Percentiles rank a stretch among this genome's conserved stretches.
phyloP scores from a whole-genome alignment of 1,140 invertebrate genomes.

The Xylocopa sonorina region DNA sequence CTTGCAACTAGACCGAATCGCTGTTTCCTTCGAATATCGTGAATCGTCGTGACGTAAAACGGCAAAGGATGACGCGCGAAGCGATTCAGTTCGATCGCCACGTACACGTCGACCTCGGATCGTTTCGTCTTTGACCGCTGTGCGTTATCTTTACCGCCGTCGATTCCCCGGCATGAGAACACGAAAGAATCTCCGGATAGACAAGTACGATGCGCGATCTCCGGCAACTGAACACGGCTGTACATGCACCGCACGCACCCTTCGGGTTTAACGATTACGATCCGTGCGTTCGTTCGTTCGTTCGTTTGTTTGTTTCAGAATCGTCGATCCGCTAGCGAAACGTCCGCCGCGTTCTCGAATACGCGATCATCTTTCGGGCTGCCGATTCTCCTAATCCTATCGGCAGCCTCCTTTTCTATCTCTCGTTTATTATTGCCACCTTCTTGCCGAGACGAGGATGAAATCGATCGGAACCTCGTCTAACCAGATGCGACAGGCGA shows the following conservation, averaged over 20 bases:
- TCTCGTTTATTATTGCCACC: no score
- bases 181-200: neutral
- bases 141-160: neutral
- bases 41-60: conserved; percentile 16
- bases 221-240: no score
- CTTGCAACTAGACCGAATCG: conserved; percentile 24
- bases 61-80: neutral
- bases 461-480: no score
- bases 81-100: neutral
- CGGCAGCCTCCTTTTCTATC: neutral
- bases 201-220: no score
- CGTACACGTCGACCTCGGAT: neutral
- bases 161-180: conserved; percentile 6
- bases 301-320: conserved; percentile 33
- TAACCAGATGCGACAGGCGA: no score
- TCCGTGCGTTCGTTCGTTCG: no score
- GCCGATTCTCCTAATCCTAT: neutral
- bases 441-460: no score
- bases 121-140: neutral
- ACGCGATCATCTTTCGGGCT: neutral
- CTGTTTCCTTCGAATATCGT: conserved; percentile 14
- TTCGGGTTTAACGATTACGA: neutral
- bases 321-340: neutral
- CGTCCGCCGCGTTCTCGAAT: no score
- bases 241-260: neutral